phyloP scores from a whole-genome alignment of 2,888 invertebrate species.

The Flexamia atlantica region DNA sequence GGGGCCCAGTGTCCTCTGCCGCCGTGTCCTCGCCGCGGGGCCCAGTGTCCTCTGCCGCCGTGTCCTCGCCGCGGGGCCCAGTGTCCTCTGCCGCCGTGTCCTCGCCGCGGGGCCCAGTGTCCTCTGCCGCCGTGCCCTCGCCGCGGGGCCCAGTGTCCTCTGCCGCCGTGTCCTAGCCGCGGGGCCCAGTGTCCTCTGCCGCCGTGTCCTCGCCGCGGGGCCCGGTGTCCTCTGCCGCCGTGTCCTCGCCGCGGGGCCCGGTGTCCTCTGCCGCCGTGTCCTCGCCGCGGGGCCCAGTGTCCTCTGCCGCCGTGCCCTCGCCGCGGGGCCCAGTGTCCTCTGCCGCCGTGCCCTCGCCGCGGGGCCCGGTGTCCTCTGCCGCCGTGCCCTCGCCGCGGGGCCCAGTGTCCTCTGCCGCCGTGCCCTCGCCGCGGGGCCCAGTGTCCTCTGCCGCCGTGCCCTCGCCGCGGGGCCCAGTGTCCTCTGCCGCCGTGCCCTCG shows the following conservation, averaged over 20 bases:
- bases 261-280: background rate
- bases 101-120: background rate
- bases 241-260: too few relatives aligned
- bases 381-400: too few relatives aligned
- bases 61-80: too few relatives aligned
- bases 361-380: background rate
- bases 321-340: background rate
- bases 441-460: background rate
- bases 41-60: too few relatives aligned
- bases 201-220: too few relatives aligned
- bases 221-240: too few relatives aligned
- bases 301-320: too few relatives aligned
- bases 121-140: too few relatives aligned
- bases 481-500: too few relatives aligned
- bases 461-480: background rate
- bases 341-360: background rate
- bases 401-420: too few relatives aligned
- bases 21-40: too few relatives aligned
- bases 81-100: background rate
- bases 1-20: background rate
- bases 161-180: background rate
- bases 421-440: too few relatives aligned
- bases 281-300: background rate
- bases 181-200: background rate
- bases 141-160: background rate